phyloP scores from a whole-genome alignment of 92 coral and sea anemone genomes.

The Porites lobata region DNA sequence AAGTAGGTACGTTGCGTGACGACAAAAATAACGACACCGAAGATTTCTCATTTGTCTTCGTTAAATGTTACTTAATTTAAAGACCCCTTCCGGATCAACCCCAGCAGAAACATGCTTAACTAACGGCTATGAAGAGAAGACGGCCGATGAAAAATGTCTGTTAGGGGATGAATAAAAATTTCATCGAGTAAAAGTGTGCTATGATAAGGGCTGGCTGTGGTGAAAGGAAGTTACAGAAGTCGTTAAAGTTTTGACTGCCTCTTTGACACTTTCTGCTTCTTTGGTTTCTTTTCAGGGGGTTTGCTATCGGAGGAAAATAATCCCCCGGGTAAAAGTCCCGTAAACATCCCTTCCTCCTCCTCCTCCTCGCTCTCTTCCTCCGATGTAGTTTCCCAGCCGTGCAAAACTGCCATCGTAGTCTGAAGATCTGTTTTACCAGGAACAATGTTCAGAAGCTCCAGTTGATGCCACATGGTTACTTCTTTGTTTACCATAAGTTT shows the following conservation, averaged over 20 bases:
- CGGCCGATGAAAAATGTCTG: too few species aligned
- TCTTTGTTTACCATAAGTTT: slow-evolving; percentile 77
- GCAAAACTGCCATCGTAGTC: slow-evolving; percentile 75
- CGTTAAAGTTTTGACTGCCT: slow-evolving; percentile 37
- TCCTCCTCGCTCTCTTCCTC: slow-evolving; percentile 78
- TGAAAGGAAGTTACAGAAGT: not conserved
- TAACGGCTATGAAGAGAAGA: too few species aligned
- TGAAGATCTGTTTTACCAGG: slow-evolving; percentile 87
- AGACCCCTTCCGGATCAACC: too few species aligned
- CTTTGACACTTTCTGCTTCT: slow-evolving; percentile 36
- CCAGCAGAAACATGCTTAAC: too few species aligned
- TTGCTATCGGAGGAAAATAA: slow-evolving; percentile 23
- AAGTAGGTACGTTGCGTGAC: too few species aligned
- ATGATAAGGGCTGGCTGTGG: not conserved
- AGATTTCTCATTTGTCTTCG: too few species aligned
- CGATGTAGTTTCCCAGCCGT: slow-evolving; percentile 72
- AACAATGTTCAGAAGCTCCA: slow-evolving; percentile 81
- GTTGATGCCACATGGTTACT: slow-evolving; percentile 89
- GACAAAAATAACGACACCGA: too few species aligned
- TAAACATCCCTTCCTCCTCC: slow-evolving; percentile 72
- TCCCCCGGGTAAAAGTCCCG: slow-evolving; percentile 69
- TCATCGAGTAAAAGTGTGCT: not conserved
- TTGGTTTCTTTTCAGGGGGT: slow-evolving; percentile 18
- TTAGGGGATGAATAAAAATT: not conserved
- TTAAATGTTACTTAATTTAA: too few species aligned